A percentile compares a stretch with the other conserved stretches of the same genome.
phyloP scores from a whole-genome alignment of 23 tunicate species.

The Oikopleura albicans region DNA sequence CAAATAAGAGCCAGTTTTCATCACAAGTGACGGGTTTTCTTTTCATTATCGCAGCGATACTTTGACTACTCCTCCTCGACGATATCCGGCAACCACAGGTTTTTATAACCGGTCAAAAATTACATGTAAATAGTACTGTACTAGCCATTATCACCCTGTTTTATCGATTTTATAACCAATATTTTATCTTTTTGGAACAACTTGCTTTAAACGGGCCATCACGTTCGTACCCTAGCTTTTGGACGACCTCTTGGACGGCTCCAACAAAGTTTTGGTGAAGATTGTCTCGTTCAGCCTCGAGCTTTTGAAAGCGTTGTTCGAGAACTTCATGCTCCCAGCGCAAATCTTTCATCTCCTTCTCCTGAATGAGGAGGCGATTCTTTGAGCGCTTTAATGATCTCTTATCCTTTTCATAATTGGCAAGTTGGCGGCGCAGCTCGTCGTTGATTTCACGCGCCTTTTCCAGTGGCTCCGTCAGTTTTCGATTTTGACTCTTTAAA shows the following conservation, averaged over 20 bases:
- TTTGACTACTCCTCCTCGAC: too few relatives aligned
- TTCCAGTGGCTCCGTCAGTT: constrained; percentile 58
- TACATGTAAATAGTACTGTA: too few relatives aligned
- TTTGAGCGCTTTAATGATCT: constrained; percentile 61
- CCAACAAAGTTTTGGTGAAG: constrained; percentile 62
- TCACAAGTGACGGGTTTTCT: too few relatives aligned
- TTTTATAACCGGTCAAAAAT: too few relatives aligned
- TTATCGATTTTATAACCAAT: too few relatives aligned
- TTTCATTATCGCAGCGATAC: too few relatives aligned
- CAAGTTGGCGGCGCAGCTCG: constrained; percentile 55
- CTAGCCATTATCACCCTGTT: too few relatives aligned
- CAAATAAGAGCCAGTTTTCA: too few relatives aligned
- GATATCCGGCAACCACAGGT: too few relatives aligned
- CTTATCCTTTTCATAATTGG: constrained; percentile 77
- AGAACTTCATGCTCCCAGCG: constrained; percentile 94
- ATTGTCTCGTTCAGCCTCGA: constrained; percentile 56
- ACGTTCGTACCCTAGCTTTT: too few relatives aligned
- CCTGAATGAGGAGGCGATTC: constrained; percentile 42
- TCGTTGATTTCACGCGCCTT: constrained; percentile 69
- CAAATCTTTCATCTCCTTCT: constrained; percentile 57
- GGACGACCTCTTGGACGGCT: constrained; percentile 91
- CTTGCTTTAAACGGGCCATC: too few relatives aligned
- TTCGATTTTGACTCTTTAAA: constrained; percentile 44
- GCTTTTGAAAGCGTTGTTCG: constrained; percentile 39
- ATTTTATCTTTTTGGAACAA: too few relatives aligned